phyloP scores from a whole-genome alignment of 2,797 vertebrate species.

The Lemur catta region DNA sequence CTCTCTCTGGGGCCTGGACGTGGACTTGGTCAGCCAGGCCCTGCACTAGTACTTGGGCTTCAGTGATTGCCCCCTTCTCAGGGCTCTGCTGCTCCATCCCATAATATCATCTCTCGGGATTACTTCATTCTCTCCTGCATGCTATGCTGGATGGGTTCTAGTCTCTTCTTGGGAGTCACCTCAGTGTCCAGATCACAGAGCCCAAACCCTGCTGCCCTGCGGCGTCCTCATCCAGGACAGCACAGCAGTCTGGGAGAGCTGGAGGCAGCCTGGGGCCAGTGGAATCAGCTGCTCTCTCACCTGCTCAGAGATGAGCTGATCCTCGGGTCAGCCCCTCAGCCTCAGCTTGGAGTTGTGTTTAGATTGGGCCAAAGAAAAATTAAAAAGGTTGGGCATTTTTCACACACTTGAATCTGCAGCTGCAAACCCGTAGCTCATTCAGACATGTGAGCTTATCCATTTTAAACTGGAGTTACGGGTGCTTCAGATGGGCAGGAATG shows the following conservation, averaged over 20 bases:
- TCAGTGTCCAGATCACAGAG: neutral
- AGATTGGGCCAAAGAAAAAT: neutral
- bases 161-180: neutral
- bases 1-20: neutral
- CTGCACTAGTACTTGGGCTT: too few species aligned
- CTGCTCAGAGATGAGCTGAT: neutral
- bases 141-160: neutral
- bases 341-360: neutral
- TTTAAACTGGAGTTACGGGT: neutral
- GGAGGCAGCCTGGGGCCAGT: accelerated
- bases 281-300: neutral
- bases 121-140: neutral
- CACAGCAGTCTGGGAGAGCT: too few species aligned
- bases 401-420: neutral
- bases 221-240: neutral
- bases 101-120: accelerated
- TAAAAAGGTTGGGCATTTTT: neutral
- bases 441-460: neutral
- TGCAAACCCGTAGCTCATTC: neutral
- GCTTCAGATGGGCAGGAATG: neutral
- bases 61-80: too few species aligned
- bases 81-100: neutral
- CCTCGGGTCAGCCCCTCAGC: neutral
- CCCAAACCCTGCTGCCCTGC: neutral
- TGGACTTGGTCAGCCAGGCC: neutral